Percentiles rank a stretch among this genome's conserved stretches.
phyloP scores from a whole-genome alignment of 53 echinoderm and acorn worm genomes.

The Holothuria leucospilota region DNA sequence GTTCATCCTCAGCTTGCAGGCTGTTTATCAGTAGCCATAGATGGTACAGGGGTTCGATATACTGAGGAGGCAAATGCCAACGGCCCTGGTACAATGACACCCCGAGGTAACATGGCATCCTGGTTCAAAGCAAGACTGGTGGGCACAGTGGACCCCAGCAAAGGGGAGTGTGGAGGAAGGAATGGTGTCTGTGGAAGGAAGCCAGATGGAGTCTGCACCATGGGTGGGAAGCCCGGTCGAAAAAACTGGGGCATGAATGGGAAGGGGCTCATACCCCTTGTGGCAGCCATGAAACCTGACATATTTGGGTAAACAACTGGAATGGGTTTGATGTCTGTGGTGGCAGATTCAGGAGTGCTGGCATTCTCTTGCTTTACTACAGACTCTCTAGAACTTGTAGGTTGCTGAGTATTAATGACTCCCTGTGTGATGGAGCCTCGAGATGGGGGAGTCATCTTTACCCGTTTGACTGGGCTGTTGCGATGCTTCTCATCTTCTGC shows the following conservation, averaged over 20 bases:
- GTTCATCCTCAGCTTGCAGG: constrained; percentile 9
- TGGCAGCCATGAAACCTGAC: constrained; percentile 27
- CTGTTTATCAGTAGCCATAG: constrained; percentile 24
- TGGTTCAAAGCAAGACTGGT: constrained; percentile 51
- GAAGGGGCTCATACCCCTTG: constrained; percentile 42
- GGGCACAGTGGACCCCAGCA: constrained; percentile 49
- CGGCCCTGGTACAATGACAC: constrained; percentile 30
- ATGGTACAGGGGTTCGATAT: constrained; percentile 32
- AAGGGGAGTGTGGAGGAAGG: constrained; percentile 60
- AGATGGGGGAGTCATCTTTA: constrained; percentile 90
- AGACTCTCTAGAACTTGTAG: constrained; percentile 40
- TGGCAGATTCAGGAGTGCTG: constrained; percentile 48
- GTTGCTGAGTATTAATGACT: constrained; percentile 75
- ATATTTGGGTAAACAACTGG: constrained; percentile 34
- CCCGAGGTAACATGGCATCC: constrained; percentile 30
- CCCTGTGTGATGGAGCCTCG: constrained; percentile 98
- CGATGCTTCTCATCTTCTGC: background rate
- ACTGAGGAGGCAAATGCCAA: constrained; percentile 35
- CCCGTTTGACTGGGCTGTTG: constrained; percentile 35
- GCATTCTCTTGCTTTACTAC: constrained; percentile 47
- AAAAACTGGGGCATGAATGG: constrained; percentile 40
- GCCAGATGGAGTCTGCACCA: constrained; percentile 51
- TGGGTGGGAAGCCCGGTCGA: constrained; percentile 45
- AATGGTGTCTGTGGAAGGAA: constrained; percentile 62
- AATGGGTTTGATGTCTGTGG: constrained; percentile 29